A percentile compares a stretch with the other conserved stretches of the same genome.
These are phyloP conservation scores for Hymenopus coronatus DNA, from an alignment of 2,888 invertebrate genomes.

Conservation along the genomic window DNA sequence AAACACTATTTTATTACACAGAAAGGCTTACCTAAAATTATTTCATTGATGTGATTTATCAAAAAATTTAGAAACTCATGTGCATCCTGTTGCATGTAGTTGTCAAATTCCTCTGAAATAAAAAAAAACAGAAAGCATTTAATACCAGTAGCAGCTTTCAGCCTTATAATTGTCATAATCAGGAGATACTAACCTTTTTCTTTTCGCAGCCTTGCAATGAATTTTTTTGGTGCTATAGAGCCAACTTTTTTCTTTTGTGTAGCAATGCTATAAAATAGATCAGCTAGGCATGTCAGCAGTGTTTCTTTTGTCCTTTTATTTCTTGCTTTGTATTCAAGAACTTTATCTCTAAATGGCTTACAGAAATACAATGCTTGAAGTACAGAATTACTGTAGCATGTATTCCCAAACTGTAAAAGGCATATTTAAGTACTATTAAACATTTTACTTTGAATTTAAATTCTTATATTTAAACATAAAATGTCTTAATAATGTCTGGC, in stretches of 20 bases:
- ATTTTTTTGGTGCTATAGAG: slow-evolving; percentile 99
- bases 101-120: slow-evolving; percentile 94
- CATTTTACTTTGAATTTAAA: too few species aligned
- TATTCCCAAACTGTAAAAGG: slow-evolving; percentile 91
- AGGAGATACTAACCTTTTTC: slow-evolving; percentile 75
- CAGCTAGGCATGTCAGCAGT: slow-evolving; percentile 93
- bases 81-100: slow-evolving; percentile 99
- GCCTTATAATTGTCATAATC: neutral
- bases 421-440: too few species aligned
- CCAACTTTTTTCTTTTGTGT: slow-evolving; percentile 99
- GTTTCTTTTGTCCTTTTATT: slow-evolving; percentile 96
- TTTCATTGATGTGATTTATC: slow-evolving; percentile 97
- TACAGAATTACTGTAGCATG: slow-evolving; percentile 99
- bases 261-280: slow-evolving; percentile 97
- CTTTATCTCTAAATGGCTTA: slow-evolving; percentile 97
- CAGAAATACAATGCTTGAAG: slow-evolving; percentile 99
- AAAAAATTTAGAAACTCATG: slow-evolving; percentile 99
- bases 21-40: slow-evolving; percentile 76
- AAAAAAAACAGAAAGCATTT: slow-evolving; percentile 35
- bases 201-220: slow-evolving; percentile 95
- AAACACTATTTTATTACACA: neutral
- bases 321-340: slow-evolving; percentile 95
- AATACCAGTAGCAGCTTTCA: neutral
- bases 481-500: too few species aligned
- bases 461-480: too few species aligned